phyloP scores from a whole-genome alignment of 1,140 invertebrate genomes.

The Microplitis mediator region DNA sequence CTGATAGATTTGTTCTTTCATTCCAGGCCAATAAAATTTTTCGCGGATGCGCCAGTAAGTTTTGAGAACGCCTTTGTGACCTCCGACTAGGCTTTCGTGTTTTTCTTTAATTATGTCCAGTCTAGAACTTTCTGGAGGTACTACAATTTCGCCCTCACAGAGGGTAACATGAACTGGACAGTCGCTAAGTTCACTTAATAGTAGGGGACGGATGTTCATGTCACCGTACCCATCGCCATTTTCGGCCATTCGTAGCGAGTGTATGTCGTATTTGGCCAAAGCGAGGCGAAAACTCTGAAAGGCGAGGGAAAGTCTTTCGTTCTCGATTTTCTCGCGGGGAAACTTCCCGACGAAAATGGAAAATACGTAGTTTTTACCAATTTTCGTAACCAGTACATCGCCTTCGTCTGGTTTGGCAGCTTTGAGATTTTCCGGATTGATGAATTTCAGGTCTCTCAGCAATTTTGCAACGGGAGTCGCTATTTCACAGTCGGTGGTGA shows the following conservation, averaged over 20 bases:
- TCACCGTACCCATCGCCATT: neutral
- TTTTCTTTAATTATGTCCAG: conserved; percentile 21
- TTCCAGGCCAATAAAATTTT: conserved; percentile 4
- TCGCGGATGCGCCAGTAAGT: neutral
- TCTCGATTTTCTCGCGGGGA: neutral
- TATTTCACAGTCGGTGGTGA: neutral
- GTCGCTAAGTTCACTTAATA: neutral
- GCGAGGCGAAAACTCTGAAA: neutral
- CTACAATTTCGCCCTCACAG: conserved; percentile 1
- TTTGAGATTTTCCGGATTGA: neutral
- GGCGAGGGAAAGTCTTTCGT: neutral
- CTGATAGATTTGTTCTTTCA: neutral
- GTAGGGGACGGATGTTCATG: neutral
- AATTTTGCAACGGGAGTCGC: neutral
- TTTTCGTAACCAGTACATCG: neutral
- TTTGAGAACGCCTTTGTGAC: conserved; percentile 23
- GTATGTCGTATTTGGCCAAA: neutral
- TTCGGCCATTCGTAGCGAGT: neutral
- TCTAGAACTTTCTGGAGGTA: neutral
- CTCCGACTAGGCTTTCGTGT: conserved; percentile 7
- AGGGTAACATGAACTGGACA: neutral
- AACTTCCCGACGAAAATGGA: neutral
- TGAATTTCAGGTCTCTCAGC: neutral
- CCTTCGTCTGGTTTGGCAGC: neutral
- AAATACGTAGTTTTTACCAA: neutral